Evolutionary conservation across 2,113 vertebrate genomes (phyloP), one percentile per base, ranked within the genome.

Genomic region (Egretta garzetta): DNA sequence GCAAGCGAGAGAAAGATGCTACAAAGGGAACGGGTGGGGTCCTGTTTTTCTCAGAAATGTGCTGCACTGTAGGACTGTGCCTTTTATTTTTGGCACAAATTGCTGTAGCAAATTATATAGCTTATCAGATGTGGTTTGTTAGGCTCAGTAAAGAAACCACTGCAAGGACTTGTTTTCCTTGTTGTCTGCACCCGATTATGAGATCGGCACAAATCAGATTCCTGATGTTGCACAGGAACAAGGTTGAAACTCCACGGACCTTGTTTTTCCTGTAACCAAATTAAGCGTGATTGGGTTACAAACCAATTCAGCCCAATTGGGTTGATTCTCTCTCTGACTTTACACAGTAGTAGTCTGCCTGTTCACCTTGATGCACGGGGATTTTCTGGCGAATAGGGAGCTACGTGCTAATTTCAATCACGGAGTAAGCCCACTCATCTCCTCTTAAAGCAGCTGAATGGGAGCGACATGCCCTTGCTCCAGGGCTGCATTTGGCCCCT

Each of bases 71-170:
- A 98, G 95, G 97, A 98, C 97, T 96, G 91, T 95, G 97, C 90
- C 97, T 98, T 97, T 98, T 98, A 98, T 98, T 98, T 98, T 98
- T 98, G 98, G 98, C 98, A 98, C 98, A 98, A 98, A 98, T 98
- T 98, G 97, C 97, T 97, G 95, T 72, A 98, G 98, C 98, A 98
- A 98, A 98, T 98, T 98, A 98, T 96, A 98, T 96, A 98, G 98
- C 97, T 98, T 98, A 98, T 98, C 98, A 98, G 97, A 98, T 98
- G 98, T 98, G 98, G 98, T 96, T 98, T 98, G 98, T 97, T 94
- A 97, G 97, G 92, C 97, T 98, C 91, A 81, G 95, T 97, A 71
- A 96, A 97, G 95, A 98, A 98, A 98, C 97, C 98, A 97, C 96
- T 89, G 96, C 95, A 97, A 96, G 96, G 95, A 96, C 95, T 98